phyloP scores from a whole-genome alignment of 92 coral and sea anemone genomes.

The Phenganax subtilis region DNA sequence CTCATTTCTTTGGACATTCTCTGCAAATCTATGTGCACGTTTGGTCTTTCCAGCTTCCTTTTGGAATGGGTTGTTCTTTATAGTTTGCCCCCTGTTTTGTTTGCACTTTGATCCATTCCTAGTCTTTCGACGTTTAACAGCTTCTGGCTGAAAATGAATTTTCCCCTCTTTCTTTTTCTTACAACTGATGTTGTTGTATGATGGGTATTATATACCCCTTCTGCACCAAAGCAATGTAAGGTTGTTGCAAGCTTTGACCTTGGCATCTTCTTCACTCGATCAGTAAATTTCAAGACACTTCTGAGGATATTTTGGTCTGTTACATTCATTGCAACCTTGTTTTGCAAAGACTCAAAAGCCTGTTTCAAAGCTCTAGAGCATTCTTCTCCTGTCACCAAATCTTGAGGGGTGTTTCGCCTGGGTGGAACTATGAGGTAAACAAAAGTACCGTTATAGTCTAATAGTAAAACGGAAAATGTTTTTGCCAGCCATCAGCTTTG shows the following conservation, averaged over 20 bases:
- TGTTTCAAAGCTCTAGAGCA: too few species aligned
- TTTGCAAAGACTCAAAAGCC: too few species aligned
- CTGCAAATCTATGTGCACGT: constrained; percentile 25
- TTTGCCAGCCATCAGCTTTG: too few species aligned
- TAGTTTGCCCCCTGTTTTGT: constrained; percentile 10
- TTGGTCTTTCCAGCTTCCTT: constrained; percentile 16
- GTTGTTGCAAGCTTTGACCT: neutral
- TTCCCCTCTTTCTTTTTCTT: constrained; percentile 12
- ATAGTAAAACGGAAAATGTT: too few species aligned
- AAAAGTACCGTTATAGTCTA: too few species aligned
- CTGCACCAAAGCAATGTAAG: constrained; percentile 20
- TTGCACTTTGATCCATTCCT: neutral
- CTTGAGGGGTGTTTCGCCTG: too few species aligned
- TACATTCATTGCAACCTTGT: neutral
- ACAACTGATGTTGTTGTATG: constrained; percentile 4
- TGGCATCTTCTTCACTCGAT: constrained; percentile 8
- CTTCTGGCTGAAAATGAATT: constrained; percentile 29
- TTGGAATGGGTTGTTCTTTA: constrained; percentile 14
- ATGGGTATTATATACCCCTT: neutral
- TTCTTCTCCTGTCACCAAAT: too few species aligned
- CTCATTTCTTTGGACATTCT: constrained; percentile 16
- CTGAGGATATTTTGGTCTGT: constrained; percentile 2
- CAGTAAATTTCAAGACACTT: constrained; percentile 13
- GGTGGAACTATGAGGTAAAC: too few species aligned
- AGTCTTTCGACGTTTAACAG: constrained; percentile 10